Conservation (phyloP, 2,797 vertebrate genomes). For the Gallinago stenura region DNA sequence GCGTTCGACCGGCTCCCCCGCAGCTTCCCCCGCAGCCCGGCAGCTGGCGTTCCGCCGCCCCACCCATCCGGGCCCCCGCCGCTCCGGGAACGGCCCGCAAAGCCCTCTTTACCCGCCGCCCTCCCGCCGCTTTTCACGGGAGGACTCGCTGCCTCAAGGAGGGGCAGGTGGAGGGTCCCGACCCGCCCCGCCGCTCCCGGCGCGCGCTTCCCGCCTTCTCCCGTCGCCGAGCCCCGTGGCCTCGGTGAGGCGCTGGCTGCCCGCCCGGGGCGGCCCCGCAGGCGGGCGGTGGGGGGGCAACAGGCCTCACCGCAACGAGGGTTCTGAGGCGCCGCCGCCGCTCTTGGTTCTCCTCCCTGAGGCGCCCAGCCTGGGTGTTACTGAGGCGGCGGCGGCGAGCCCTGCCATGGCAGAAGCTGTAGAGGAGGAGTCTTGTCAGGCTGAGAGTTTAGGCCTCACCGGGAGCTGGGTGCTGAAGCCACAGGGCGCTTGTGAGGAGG, state of each 20-base stretch:
- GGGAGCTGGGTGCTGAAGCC: not conserved
- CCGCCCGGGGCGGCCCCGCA: too few relatives aligned
- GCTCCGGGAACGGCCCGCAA: rapidly evolving
- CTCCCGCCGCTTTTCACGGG: rapidly evolving
- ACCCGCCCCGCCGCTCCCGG: not conserved
- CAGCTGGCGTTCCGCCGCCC: rapidly evolving
- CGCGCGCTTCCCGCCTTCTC: too few relatives aligned
- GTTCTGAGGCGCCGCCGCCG: rapidly evolving
- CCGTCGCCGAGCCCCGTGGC: not conserved
- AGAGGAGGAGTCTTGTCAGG: rapidly evolving
- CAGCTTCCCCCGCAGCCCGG: rapidly evolving
- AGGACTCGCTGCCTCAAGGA: rapidly evolving
- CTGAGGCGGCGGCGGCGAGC: rapidly evolving
- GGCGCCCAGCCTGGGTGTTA: not conserved
- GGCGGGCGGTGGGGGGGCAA: too few relatives aligned
- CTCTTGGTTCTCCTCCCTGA: rapidly evolving
- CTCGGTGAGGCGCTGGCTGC: rapidly evolving
- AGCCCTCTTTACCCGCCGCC: rapidly evolving
- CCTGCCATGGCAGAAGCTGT: rapidly evolving
- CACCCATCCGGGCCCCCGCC: rapidly evolving
- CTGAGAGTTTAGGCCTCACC: too few relatives aligned
- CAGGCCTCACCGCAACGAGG: rapidly evolving
- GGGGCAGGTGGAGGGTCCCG: rapidly evolving
- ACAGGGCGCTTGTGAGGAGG: rapidly evolving
- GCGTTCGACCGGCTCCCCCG: rapidly evolving